Evolutionary conservation across 2,888 invertebrate genomes (phyloP).

Genomic region (Pandemis cinnamomeana): DNA sequence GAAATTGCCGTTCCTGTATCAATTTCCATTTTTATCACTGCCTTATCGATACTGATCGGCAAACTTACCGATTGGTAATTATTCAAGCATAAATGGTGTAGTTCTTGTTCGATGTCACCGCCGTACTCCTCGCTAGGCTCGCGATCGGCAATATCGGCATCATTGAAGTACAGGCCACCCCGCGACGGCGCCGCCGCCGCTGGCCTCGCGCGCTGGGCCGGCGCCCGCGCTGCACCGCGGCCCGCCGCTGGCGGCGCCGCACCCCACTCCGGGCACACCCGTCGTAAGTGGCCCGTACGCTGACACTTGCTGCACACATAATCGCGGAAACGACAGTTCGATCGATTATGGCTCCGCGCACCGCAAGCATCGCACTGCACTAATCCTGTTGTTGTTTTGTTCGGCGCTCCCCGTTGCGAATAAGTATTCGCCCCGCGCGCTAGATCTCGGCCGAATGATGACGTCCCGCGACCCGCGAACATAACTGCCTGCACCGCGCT

Average conservation of each 20-base stretch:
- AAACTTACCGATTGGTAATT: constrained; percentile 46
- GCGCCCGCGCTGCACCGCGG: not conserved
- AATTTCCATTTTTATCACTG: constrained; percentile 45
- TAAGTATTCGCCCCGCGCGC: too few relatives aligned
- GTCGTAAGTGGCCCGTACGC: constrained; percentile 37
- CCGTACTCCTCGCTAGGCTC: not conserved
- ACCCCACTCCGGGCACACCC: constrained; percentile 37
- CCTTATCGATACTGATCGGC: constrained; percentile 38
- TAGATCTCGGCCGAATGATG: too few relatives aligned
- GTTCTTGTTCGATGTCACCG: constrained; percentile 9
- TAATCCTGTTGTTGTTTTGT: too few relatives aligned
- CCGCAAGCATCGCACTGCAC: constrained; percentile 12
- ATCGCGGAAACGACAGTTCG: constrained; percentile 28
- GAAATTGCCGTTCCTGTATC: constrained; percentile 50
- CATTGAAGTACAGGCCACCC: too few relatives aligned
- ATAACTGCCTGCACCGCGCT: not conserved
- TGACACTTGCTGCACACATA: constrained; percentile 41
- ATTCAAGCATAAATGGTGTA: constrained; percentile 41
- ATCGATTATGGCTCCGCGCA: constrained; percentile 4
- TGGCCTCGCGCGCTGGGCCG: too few relatives aligned
- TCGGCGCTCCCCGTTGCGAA: too few relatives aligned
- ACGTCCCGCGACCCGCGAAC: too few relatives aligned
- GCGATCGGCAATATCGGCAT: too few relatives aligned
- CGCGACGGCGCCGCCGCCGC: not conserved
- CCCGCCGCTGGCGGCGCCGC: not conserved